Percentiles rank a stretch among this genome's conserved stretches.
Evolutionary conservation across 2,888 invertebrate genomes (phyloP).

Genomic region (Drosophila engyochracea): DNA sequence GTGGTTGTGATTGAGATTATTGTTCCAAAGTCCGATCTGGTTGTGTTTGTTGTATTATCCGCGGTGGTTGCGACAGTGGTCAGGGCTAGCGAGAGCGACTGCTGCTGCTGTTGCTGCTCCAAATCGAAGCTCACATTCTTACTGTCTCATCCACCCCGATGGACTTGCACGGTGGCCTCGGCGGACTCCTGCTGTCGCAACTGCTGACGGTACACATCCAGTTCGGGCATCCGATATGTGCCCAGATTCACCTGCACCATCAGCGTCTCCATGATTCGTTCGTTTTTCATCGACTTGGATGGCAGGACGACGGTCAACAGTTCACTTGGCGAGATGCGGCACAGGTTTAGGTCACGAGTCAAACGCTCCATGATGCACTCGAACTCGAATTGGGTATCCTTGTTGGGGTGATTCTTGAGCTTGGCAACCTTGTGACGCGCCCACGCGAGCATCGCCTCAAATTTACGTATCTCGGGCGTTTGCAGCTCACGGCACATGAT

Average conservation of each 20-base stretch:
- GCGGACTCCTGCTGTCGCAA: conserved; percentile 95
- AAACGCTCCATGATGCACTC: conserved; percentile 97
- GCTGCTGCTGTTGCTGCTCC: conserved; percentile 73
- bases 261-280: conserved; percentile 95
- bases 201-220: conserved; percentile 94
- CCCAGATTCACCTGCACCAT: conserved; percentile 97
- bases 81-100: conserved; percentile 51
- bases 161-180: conserved; percentile 88
- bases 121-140: conserved; percentile 85
- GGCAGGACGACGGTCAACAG: conserved; percentile 96
- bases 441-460: conserved; percentile 97
- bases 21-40: background rate
- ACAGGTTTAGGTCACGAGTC: conserved; percentile 94
- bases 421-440: conserved; percentile 91
- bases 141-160: conserved; percentile 85
- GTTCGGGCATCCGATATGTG: conserved; percentile 95
- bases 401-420: conserved; percentile 91
- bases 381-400: conserved; percentile 95
- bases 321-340: conserved; percentile 96
- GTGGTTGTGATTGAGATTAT: conserved; percentile 8
- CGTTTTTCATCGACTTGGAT: conserved; percentile 96
- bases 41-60: conserved; percentile 3
- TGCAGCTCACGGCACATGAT: conserved; percentile 96
- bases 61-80: conserved; percentile 33
- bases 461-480: conserved; percentile 95